Evolutionary conservation across 1,140 invertebrate genomes (phyloP).

Genomic region (Bombus difficillimus): DNA sequence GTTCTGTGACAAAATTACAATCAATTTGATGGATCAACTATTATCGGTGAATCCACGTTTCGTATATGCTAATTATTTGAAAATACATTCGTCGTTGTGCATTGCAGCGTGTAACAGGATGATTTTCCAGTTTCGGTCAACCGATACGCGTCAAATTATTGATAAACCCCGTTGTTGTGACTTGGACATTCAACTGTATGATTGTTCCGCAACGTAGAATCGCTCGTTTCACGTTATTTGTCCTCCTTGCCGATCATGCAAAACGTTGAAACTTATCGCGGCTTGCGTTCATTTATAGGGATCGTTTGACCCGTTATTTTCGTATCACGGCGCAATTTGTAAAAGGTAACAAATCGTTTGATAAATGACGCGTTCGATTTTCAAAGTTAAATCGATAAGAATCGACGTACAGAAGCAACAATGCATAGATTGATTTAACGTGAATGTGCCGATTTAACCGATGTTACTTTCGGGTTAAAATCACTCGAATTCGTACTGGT

Average conservation of each 20-base stretch:
- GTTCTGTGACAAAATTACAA: neutral
- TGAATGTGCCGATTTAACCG: neutral
- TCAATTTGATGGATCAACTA: neutral
- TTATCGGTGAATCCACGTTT: neutral
- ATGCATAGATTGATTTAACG: neutral
- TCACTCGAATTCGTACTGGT: neutral
- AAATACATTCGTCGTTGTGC: neutral
- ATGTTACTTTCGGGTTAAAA: neutral
- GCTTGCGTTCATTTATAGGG: neutral
- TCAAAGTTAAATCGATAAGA: neutral
- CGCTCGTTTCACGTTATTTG: neutral
- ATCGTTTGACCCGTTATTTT: neutral
- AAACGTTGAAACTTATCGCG: neutral
- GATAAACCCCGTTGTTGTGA: neutral
- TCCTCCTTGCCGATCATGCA: no score
- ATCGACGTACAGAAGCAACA: neutral
- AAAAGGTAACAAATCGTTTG: neutral
- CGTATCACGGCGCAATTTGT: neutral
- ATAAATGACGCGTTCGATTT: neutral
- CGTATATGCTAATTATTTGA: constrained; percentile 5
- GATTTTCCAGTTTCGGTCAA: constrained; percentile 10
- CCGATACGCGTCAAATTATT: constrained; percentile 1
- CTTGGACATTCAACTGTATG: neutral
- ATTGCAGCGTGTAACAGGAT: neutral
- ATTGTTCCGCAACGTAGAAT: neutral